Percentiles rank a stretch among this genome's conserved stretches.
Conservation (phyloP, 1,140 invertebrate genomes). For the Phymastichus coffea region DNA sequence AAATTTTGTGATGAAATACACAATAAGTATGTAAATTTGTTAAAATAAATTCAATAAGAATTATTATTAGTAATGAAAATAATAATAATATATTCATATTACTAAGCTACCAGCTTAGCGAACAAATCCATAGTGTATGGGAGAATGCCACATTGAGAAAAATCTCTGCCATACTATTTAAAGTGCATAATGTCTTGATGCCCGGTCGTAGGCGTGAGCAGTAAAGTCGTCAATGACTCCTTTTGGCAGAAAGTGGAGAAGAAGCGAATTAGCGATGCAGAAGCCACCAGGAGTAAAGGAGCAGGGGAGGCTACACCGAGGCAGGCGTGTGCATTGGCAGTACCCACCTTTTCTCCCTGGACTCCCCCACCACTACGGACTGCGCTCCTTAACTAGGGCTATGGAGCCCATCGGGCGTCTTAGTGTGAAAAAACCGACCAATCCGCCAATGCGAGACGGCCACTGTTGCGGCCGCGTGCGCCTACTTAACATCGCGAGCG, state of each 20-base stretch:
- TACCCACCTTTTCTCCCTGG: background rate
- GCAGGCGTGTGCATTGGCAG: slow-evolving; percentile 10
- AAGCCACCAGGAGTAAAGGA: too few species aligned
- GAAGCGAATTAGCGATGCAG: background rate
- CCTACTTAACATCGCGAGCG: too few species aligned
- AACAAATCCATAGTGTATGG: too few species aligned
- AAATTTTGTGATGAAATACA: too few species aligned
- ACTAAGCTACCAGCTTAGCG: too few species aligned
- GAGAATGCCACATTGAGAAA: too few species aligned
- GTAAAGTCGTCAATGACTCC: background rate
- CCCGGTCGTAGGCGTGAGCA: slow-evolving; percentile 6
- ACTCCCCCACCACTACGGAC: background rate
- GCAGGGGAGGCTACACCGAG: background rate
- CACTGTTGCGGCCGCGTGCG: slow-evolving; percentile 46
- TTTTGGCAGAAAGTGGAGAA: background rate
- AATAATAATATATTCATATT: too few species aligned
- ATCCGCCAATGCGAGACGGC: slow-evolving; percentile 56
- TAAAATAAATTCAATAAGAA: too few species aligned
- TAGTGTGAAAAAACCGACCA: slow-evolving; percentile 54
- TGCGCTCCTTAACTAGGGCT: slow-evolving; percentile 51
- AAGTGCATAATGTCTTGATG: too few species aligned
- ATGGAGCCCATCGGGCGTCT: slow-evolving; percentile 50
- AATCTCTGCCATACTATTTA: too few species aligned
- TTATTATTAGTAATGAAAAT: too few species aligned
- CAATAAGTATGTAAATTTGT: too few species aligned